A percentile compares a stretch with the other conserved stretches of the same genome.
Evolutionary conservation across 2,797 vertebrate species (phyloP).

Genomic region (Acipenser oxyrinchus): DNA sequence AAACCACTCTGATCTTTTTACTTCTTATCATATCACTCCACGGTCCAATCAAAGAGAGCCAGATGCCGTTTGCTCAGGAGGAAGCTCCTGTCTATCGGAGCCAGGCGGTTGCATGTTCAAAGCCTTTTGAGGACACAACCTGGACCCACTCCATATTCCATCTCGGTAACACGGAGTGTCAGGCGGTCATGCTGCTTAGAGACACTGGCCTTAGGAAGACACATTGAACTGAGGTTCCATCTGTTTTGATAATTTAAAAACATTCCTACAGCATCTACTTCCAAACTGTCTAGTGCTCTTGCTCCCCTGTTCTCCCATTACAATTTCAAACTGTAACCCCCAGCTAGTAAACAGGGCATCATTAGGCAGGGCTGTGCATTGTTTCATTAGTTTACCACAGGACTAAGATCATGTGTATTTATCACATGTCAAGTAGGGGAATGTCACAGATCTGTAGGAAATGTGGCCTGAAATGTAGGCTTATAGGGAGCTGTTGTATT

Average conservation of each 20-base stretch:
- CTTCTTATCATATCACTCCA: constrained; percentile 40
- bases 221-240: constrained; percentile 46
- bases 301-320: no score
- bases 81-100: constrained; percentile 48
- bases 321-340: no score
- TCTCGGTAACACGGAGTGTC: background rate
- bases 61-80: constrained; percentile 57
- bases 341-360: no score
- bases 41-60: constrained; percentile 52
- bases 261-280: constrained; percentile 23
- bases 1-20: constrained; percentile 50
- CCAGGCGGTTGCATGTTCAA: constrained; percentile 61
- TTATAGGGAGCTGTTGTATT: no score
- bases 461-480: no score
- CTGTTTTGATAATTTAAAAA: constrained; percentile 49
- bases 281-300: no score
- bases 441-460: no score
- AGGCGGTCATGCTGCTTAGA: constrained; percentile 19
- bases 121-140: constrained; percentile 39
- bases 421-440: no score
- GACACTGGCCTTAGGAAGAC: constrained; percentile 34
- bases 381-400: no score
- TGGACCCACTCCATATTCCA: constrained; percentile 20
- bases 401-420: no score
- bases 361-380: no score